Conservation (phyloP, 2,113 vertebrate genomes). For the Passer montanus region DNA sequence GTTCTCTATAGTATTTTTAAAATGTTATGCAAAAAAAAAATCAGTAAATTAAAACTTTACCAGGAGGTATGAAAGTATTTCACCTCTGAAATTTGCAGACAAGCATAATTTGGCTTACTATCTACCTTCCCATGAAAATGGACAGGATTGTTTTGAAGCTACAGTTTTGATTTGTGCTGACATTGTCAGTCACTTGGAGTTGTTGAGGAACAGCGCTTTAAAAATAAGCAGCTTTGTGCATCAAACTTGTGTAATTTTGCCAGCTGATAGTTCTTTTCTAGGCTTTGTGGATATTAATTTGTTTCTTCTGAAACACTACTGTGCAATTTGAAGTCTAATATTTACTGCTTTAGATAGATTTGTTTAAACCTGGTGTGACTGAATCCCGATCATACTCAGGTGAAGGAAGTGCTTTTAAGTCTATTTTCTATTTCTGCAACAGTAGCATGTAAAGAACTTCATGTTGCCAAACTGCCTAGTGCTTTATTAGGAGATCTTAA, state of each 20-base stretch:
- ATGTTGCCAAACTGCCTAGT: constrained; percentile 24
- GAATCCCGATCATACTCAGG: not conserved
- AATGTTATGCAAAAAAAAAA: not conserved
- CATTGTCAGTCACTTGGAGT: not conserved
- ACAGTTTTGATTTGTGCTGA: not conserved
- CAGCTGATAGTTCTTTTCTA: not conserved
- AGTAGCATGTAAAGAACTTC: constrained; percentile 7
- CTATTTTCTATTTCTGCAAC: not conserved
- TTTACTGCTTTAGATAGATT: not conserved
- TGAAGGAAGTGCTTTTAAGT: constrained; percentile 48
- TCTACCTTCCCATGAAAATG: not conserved
- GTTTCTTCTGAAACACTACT: constrained; percentile 41
- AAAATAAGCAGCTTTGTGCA: not conserved
- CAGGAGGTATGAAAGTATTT: not conserved
- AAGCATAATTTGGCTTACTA: not conserved
- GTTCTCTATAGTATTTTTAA: not conserved
- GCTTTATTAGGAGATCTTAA: constrained; percentile 60
- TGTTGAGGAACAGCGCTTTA: not conserved
- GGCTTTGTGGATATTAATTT: not conserved
- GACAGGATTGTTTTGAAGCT: not conserved
- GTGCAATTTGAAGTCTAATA: constrained; percentile 27
- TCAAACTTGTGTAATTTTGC: not conserved
- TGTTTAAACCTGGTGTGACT: not conserved
- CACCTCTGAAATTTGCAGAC: not conserved
- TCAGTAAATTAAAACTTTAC: not conserved